Percentiles rank a stretch among this genome's conserved stretches.
Conservation (phyloP, 2,888 invertebrate species). For the Mactromeris polynyma region DNA sequence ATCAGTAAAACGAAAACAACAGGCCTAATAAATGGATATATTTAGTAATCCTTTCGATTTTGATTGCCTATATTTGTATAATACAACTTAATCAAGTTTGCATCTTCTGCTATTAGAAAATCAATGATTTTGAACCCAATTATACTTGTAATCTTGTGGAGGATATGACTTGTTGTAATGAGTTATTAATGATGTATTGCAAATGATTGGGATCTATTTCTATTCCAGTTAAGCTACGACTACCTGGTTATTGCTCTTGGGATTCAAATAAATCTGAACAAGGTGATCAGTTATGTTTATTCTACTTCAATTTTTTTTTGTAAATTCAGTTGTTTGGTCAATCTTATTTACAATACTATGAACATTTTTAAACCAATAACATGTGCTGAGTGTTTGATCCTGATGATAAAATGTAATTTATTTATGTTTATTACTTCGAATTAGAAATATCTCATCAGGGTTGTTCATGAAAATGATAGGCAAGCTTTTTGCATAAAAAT, state of each 20-base stretch:
- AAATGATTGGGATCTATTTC: background rate
- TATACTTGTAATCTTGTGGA: too few relatives aligned
- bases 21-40: too few relatives aligned
- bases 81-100: too few relatives aligned
- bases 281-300: constrained; percentile 89
- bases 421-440: background rate
- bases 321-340: background rate
- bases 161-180: too few relatives aligned
- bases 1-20: too few relatives aligned
- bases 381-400: background rate
- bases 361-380: background rate
- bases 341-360: background rate
- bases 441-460: background rate
- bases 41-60: too few relatives aligned
- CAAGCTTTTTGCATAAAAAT: too few relatives aligned
- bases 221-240: constrained; percentile 90
- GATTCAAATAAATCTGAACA: constrained; percentile 92
- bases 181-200: too few relatives aligned
- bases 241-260: constrained; percentile 95
- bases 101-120: too few relatives aligned
- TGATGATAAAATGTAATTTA: background rate
- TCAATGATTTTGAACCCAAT: too few relatives aligned
- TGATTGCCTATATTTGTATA: too few relatives aligned
- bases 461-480: too few relatives aligned
- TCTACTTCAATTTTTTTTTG: background rate